These are phyloP conservation scores for Hirudo medicinalis DNA, from an alignment of 1,140 invertebrate species.

Conservation along the genomic window DNA sequence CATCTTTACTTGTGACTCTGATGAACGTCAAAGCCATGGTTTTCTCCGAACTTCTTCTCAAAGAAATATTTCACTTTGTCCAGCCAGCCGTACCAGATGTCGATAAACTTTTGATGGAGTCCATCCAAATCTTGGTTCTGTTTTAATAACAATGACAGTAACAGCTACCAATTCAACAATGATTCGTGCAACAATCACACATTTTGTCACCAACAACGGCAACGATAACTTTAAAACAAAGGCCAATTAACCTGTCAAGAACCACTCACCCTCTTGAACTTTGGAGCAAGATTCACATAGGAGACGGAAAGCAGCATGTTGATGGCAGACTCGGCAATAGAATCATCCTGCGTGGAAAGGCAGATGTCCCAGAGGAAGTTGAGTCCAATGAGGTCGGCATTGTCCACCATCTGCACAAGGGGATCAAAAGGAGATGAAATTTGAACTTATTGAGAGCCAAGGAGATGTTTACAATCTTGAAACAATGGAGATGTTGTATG, in stretches of 20 bases:
- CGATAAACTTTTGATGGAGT: constrained; percentile 45
- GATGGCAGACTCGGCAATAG: constrained; percentile 43
- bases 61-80: constrained; percentile 33
- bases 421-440: not conserved
- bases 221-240: not conserved
- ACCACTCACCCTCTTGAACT: constrained; percentile 41
- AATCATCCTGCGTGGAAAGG: constrained; percentile 41
- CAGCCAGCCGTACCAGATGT: constrained; percentile 44
- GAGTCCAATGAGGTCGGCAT: constrained; percentile 42
- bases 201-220: not conserved
- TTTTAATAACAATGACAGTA: not conserved
- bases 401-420: constrained; percentile 42
- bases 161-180: not conserved
- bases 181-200: not conserved
- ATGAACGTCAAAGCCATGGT: not conserved
- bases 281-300: constrained; percentile 40
- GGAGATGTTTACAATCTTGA: no score
- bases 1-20: no score
- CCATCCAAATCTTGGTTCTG: constrained; percentile 38
- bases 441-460: no score
- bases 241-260: not conserved
- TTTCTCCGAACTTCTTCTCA: not conserved
- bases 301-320: constrained; percentile 43
- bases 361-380: constrained; percentile 47
- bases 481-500: no score